Base-by-base conservation (phyloP, 2,888 invertebrate species). In the Abrostola tripartita region DNA sequence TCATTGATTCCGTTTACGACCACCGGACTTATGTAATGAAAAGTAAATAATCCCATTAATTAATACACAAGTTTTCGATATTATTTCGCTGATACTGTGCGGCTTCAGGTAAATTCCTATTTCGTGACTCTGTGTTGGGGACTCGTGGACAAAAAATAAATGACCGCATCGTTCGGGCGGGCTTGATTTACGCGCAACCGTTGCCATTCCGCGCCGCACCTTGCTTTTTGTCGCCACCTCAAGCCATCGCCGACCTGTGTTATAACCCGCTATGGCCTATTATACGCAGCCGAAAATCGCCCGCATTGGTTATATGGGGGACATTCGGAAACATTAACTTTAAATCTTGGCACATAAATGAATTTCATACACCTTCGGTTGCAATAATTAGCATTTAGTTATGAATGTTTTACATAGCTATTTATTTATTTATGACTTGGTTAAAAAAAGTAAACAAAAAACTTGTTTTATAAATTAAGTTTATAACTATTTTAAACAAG, bases 141-240 rank as follows among this genome's bases (percentile, higher is more conserved):
- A 38, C 42, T 40, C 42, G 50, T 35, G 41, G 38, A 53, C 54
- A 71, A 71, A 78, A 66, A 68, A 42, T 69, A 68, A 72, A 72
- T 58, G 14, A 63, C 50, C 37, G 35, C 52, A 36, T 57, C 41
- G 58, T 61, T 68, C 61, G 47, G 49, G 6, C 44, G 61, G 38
- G 37, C 41, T 60, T 71, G 67, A 77, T 75, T 56, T 72, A 72
- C 64, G 65, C 65, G 56, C 35, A 8, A 5, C 47, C 51, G 54
- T 6, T 37, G 53, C 40, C 47, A 47, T 36, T 56, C 49, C 55
- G 35, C 47, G 12, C n/a, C 56, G 56, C 59, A 47, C 49, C 58
- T 52, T 35, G 50, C 38, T 76, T 78, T 68, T 52, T 67, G 65
- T 61, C 47, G n/a, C n/a, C 50, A 14, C 62, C 61, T 9, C 41